Evolutionary conservation across 1,140 invertebrate genomes (phyloP), one percentile per base, ranked within the genome.

Genomic region (Spodoptera litura): DNA sequence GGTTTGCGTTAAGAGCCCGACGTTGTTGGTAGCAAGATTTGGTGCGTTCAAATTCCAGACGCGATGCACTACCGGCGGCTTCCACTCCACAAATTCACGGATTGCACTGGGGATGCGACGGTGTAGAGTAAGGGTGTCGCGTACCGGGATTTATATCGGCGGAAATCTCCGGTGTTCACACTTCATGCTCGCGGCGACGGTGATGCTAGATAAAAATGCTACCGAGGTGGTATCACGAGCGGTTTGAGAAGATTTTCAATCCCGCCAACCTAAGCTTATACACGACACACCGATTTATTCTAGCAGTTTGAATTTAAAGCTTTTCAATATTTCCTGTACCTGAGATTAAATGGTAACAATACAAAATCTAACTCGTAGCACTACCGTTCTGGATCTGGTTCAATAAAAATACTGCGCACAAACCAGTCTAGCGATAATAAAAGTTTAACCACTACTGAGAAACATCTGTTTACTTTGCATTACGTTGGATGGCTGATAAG

Each of bases 131-230:
- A 81, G 82, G 84, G 82, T 88, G 88, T 91, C 86, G 82, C 85
- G 81, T 81, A 82, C 81, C 74, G 83, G 85, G 87, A 89, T 91
- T 89, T 91, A 91, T 89, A 89, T 87, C 84, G 85, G 85, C 78
- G 86, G 81, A 87, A 89, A 89, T 89, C 86, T 88, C 84, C 84
- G 82, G 83, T 87, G 86, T 88, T 89, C 86, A 88, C 87, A 87
- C 86, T 88, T 88, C 79, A 83, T 79, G 86, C 81, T 76, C 35
- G 59, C 80, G 80, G 75, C 72, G 80, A 85, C 78, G 74, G 59
- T 75, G 78, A 80, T 74, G 80, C 80, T 52, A 82, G 86, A 85
- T 85, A 85, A 87, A 85, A 88, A 86, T 86, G 81, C 72, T 80
- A 75, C 70, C 55, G 49, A 76, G 59, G 55, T 72, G 77, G 78